Conservation (phyloP, 1,140 invertebrate genomes). For the Trachelipus rathkii region DNA sequence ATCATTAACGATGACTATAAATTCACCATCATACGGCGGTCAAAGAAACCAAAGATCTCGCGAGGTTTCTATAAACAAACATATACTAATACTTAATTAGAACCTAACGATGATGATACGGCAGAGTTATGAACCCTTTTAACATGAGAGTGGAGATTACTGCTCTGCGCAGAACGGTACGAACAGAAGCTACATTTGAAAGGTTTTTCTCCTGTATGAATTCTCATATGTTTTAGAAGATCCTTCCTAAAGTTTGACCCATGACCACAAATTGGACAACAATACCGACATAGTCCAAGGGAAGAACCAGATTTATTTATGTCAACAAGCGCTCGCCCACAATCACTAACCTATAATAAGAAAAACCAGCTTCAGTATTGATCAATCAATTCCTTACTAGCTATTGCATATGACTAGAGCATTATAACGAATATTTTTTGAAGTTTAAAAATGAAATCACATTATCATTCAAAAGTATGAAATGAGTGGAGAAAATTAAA, state of each 20-base stretch:
- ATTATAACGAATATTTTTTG: no score
- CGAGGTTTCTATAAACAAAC: no score
- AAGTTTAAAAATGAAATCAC: no score
- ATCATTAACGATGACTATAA: no score
- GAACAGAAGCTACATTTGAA: constrained; percentile 19
- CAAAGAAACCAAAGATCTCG: no score
- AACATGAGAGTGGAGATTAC: constrained; percentile 23
- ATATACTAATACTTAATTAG: no score
- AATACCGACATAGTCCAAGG: constrained; percentile 21
- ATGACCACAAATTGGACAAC: constrained; percentile 24
- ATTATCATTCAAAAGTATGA: no score
- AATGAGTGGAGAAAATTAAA: no score
- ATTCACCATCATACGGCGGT: no score
- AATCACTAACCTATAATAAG: neutral
- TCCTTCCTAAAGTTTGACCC: constrained; percentile 23
- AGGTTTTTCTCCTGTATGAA: constrained; percentile 30
- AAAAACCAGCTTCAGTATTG: neutral
- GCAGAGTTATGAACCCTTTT: constrained; percentile 20
- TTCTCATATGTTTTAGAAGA: constrained; percentile 23
- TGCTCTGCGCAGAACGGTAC: constrained; percentile 27
- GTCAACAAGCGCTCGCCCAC: neutral
- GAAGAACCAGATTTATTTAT: neutral
- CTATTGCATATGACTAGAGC: no score
- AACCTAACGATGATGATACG: no score
- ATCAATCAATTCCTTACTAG: neutral